Base-by-base conservation (phyloP, 2,797 vertebrate species). In the Enteromius fasciolatus region DNA sequence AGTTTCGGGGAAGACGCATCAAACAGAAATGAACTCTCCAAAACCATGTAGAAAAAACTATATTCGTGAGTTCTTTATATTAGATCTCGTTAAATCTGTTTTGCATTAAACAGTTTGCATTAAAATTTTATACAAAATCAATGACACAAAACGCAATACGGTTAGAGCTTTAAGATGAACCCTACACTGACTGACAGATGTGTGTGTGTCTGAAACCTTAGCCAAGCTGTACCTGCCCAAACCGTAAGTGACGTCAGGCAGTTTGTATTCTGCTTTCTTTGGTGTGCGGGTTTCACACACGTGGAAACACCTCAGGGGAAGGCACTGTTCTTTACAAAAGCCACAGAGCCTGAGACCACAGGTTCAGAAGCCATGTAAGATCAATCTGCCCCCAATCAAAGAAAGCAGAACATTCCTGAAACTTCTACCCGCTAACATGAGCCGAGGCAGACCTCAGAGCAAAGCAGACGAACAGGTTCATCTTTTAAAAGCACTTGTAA, bases 391-490 rank as follows among this genome's bases (percentile, higher is more conserved):
- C 33, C 28, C 36, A 15, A 36, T 39, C 20, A 20, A 81, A 75
- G 57, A 41, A 75, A 66, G 46, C 46, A 75, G 41, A 75, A 75
- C 57, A 50, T 36, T 33, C 41, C 44, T 39, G 59, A 28, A 74
- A 66, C 31, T 25, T 81, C 31, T 39, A 52, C n/a, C 69, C 28
- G 0, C n/a, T 18, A 48, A 48, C 44, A 2, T 59, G 15, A 82
- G 25, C 59, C 41, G 59, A 78, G 76, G 64, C 70, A 70, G 57
- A 36, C 52, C 75, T 41, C 44, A 31, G 2, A 63, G 64, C 15
- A 61, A 28, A 72, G 59, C 52, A 61, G 67, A 78, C 20, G 12
- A 82, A 82, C 80, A 85, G 59, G 67, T 82, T 70, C 36, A 67
- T 54, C 48, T 76, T 69, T 69, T 69, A 44, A 70, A 59, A 80